These are phyloP conservation scores for Fistularia tabacaria DNA, from an alignment of 2,797 vertebrate species.

Conservation along the genomic window DNA sequence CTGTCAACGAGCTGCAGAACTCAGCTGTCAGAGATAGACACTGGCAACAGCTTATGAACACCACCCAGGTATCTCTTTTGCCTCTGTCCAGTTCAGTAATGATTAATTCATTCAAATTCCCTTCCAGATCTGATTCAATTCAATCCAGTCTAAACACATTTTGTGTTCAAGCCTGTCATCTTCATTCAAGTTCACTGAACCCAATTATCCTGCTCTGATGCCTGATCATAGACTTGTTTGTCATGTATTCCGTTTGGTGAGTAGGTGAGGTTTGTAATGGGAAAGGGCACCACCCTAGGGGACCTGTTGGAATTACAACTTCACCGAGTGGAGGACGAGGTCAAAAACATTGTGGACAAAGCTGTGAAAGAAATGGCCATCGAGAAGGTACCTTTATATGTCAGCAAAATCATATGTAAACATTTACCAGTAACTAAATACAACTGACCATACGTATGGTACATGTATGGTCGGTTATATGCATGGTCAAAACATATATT, in stretches of 20 bases:
- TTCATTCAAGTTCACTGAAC: slow-evolving; percentile 26
- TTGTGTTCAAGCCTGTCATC: slow-evolving; percentile 9
- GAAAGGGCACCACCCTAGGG: slow-evolving; percentile 73
- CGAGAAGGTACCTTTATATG: slow-evolving; percentile 53
- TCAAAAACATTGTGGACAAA: slow-evolving; percentile 80
- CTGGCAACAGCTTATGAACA: slow-evolving; percentile 79
- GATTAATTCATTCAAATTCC: neutral
- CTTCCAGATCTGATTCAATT: slow-evolving; percentile 4
- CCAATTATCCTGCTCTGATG: slow-evolving; percentile 41
- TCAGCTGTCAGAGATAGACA: slow-evolving; percentile 69
- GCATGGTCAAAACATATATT: no score
- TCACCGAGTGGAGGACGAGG: slow-evolving; percentile 78
- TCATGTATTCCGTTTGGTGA: slow-evolving; percentile 15
- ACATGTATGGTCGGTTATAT: no score
- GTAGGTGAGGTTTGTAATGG: slow-evolving; percentile 79
- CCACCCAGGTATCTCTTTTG: slow-evolving; percentile 53
- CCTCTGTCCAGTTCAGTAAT: slow-evolving; percentile 1
- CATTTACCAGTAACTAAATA: no score
- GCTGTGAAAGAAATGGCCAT: slow-evolving; percentile 79
- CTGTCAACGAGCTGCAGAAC: slow-evolving; percentile 79
- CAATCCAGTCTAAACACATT: neutral
- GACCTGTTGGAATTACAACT: slow-evolving; percentile 79
- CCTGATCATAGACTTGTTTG: slow-evolving; percentile 24
- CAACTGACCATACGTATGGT: no score
- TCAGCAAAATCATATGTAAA: no score